Evolutionary conservation across 1,140 invertebrate species (phyloP).

Genomic region (Scaptomyza montana): DNA sequence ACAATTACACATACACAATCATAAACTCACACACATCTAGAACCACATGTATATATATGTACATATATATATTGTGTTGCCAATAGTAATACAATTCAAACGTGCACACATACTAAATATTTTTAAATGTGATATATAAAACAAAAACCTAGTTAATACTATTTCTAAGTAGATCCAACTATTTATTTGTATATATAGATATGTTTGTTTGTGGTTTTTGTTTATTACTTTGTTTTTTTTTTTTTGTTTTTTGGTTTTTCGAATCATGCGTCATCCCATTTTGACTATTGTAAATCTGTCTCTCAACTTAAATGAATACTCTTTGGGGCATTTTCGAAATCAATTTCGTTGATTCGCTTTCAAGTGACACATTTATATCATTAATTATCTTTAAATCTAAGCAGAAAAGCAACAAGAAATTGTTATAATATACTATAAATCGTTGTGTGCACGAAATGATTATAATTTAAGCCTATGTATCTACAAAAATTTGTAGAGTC

Average conservation of each 20-base stretch:
- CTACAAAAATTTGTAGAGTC: conserved; percentile 21
- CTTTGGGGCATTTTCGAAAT: conserved; percentile 2
- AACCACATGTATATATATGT: neutral
- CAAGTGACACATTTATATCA: conserved; percentile 1
- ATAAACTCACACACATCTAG: neutral
- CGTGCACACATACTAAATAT: conserved; percentile 8
- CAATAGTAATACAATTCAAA: conserved; percentile 24
- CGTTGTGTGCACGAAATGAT: conserved; percentile 52
- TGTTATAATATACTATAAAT: conserved; percentile 24
- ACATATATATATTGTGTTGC: conserved; percentile 23
- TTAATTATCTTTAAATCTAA: neutral
- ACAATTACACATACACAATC: neutral
- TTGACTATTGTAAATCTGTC: conserved; percentile 17
- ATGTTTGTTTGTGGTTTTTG: neutral
- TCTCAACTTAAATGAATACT: neutral
- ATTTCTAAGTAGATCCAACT: conserved; percentile 25
- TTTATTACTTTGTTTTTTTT: neutral
- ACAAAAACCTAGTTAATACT: conserved; percentile 28
- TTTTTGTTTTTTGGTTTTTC: neutral
- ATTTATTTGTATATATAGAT: neutral
- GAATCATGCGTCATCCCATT: conserved; percentile 1
- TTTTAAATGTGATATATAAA: conserved; percentile 32
- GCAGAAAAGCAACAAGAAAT: conserved; percentile 23
- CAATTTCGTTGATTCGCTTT: neutral
- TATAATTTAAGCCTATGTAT: conserved; percentile 36